Percentiles rank a stretch among this genome's conserved stretches.
Conservation (phyloP, 2,888 invertebrate species). For the Heteropelma amictum region DNA sequence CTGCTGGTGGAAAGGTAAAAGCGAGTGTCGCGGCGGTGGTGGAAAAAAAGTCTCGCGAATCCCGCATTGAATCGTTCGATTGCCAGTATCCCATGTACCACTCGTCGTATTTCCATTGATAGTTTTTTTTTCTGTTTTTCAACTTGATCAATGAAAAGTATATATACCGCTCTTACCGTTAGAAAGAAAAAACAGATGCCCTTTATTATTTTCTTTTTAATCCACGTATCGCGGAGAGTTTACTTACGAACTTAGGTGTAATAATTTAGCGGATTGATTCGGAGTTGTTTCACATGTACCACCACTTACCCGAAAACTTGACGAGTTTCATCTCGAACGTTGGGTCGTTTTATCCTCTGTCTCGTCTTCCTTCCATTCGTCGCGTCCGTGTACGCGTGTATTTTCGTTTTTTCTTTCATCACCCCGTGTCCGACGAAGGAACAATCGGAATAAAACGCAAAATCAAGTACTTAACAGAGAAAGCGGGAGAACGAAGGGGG, state of each 20-base stretch:
- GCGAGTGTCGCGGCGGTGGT: neutral
- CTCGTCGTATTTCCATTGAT: constrained; percentile 21
- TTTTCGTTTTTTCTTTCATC: neutral
- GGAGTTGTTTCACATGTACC: constrained; percentile 26
- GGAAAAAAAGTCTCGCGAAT: constrained; percentile 19
- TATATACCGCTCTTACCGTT: constrained; percentile 18
- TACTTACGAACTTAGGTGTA: constrained; percentile 63
- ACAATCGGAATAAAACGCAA: neutral
- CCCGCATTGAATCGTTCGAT: constrained; percentile 40
- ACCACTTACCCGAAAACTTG: constrained; percentile 36
- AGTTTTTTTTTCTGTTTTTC: constrained; percentile 12
- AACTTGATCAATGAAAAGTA: neutral
- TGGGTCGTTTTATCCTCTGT: neutral
- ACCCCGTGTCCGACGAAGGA: neutral
- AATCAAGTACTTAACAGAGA: constrained; percentile 33
- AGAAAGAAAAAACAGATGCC: neutral
- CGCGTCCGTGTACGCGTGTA: neutral
- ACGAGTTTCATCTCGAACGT: constrained; percentile 27
- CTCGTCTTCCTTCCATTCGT: neutral
- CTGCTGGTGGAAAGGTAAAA: too few relatives aligned
- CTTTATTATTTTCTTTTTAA: constrained; percentile 20
- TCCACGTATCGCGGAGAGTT: constrained; percentile 62
- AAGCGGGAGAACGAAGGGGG: neutral
- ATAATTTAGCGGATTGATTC: constrained; percentile 49
- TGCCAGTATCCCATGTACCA: constrained; percentile 47